Base-by-base conservation (phyloP, 2,797 vertebrate species). In the Platyrinchus mystaceus region DNA sequence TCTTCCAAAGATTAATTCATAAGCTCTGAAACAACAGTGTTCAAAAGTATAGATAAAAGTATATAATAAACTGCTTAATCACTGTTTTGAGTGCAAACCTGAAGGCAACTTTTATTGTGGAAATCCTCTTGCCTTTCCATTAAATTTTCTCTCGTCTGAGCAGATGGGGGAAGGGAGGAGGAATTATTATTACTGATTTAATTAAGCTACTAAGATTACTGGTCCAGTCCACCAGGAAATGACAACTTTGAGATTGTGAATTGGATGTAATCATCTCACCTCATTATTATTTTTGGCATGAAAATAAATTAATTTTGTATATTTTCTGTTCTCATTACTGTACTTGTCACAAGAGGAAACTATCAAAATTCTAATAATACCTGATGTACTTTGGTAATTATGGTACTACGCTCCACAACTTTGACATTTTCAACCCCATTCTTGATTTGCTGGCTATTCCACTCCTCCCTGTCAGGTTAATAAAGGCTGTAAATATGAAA, bases 271-370 rank as follows among this genome's bases (percentile, higher is more conserved):
- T 96, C 84, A 89, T 89, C 91, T 96, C 87, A 94, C n/a, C 60
- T 95, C 85, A 75, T 96, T 88, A 94, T 71, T 96, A 96, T 60
- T 88, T 97, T 95, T 91, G 73, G 91, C 91, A 95, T 60, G 79
- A 96, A 94, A 97, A 93, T 96, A 94, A 96, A 96, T 95, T 94
- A 93, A 95, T 94, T 95, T 94, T 94, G 41, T 92, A 30, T 87
- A 80, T 96, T 97, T 96, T 95, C 89, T 80, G 26, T 95, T 96
- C 90, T 96, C 68, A 93, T 96, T 96, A 92, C 78, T 71, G 68
- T 64, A 68, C 68, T 95, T 97, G 80, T 93, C 91, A 89, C 67
- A 79, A 77, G 58, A 93, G 52, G 52, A 39, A 90, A 95, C 77
- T 90, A 95, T 94, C 80, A 92, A 87, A 94, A 93, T 94, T 91